Conservation (phyloP, 2,797 vertebrate genomes). For the Vultur gryphus region DNA sequence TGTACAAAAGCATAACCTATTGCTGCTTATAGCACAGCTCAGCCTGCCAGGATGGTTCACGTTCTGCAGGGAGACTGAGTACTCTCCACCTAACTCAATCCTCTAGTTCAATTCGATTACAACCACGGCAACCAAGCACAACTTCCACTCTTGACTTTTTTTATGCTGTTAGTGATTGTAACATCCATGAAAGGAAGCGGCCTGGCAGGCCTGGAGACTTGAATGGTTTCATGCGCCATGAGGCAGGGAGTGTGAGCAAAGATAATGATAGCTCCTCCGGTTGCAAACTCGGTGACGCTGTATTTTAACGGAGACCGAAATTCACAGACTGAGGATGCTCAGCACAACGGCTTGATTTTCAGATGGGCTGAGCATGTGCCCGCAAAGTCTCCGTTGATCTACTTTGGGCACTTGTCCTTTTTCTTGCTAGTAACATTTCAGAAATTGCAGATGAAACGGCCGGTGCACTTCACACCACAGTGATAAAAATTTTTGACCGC, state of each 20-base stretch:
- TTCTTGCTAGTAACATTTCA: background rate
- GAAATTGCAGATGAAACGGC: background rate
- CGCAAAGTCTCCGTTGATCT: background rate
- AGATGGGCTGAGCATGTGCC: background rate
- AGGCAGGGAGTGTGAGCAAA: background rate
- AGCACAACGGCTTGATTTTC: background rate
- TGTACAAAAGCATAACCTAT: background rate
- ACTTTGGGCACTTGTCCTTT: background rate
- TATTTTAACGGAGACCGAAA: background rate
- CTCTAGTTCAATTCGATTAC: background rate
- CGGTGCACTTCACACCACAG: accelerated
- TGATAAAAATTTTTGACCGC: background rate
- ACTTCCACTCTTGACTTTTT: background rate
- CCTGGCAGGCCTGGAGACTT: background rate
- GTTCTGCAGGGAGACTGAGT: background rate
- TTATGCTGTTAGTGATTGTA: background rate
- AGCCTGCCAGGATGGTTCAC: background rate
- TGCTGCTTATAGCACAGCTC: background rate
- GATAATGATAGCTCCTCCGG: background rate
- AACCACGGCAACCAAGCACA: background rate
- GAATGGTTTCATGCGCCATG: background rate
- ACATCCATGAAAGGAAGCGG: background rate
- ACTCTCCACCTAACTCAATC: constrained; percentile 3
- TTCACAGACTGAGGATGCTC: background rate
- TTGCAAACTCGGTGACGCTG: background rate